Base-by-base conservation (phyloP, 2,797 vertebrate genomes). In the Myoxocephalus aenaeus region DNA sequence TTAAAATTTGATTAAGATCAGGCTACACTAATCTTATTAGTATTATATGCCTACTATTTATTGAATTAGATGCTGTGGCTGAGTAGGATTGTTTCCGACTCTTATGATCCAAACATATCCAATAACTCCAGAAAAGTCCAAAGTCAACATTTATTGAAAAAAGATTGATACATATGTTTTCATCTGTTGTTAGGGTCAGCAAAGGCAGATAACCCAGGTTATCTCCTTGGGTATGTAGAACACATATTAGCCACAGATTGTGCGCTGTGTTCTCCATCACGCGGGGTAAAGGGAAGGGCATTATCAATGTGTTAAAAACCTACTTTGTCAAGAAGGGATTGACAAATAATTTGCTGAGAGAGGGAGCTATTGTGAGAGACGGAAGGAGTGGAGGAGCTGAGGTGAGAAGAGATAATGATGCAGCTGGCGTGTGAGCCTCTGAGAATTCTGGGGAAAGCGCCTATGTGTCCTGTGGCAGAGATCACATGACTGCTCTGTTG, bases 351-450 rank as follows among this genome's bases (percentile, higher is more conserved):
- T 79, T 74, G 63, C 72, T 66, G 70, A 83, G 78, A 78, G 57
- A 72, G 9, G 46, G 34, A 73, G 53, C 69, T 77, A 65, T 51
- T 84, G 75, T 83, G 77, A 77, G 65, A 87, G 63, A 78, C 20
- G 10, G 70, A 81, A 34, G n/a, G 48, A 73, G 27, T 46, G 76
- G 70, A 84, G 66, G 74, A 90, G 73, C 72, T 17, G 77, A 82
- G 57, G 75, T 84, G 82, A 83, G 82, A 89, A 82, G 81, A 85
- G 81, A 86, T 85, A 86, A 91, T 86, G 79, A 92, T 89, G 84
- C 86, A 90, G 86, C 83, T 89, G 84, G 69, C 1, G 65, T 83
- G 83, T 74, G 81, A 90, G 70, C 80, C 79, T 74, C 65, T 32
- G 79, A 91, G 88, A 75, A 86, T 89, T 87, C 66, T 90, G 88